Base-by-base conservation (phyloP, 2,797 vertebrate species). In the Pangasius sanitwongsei region DNA sequence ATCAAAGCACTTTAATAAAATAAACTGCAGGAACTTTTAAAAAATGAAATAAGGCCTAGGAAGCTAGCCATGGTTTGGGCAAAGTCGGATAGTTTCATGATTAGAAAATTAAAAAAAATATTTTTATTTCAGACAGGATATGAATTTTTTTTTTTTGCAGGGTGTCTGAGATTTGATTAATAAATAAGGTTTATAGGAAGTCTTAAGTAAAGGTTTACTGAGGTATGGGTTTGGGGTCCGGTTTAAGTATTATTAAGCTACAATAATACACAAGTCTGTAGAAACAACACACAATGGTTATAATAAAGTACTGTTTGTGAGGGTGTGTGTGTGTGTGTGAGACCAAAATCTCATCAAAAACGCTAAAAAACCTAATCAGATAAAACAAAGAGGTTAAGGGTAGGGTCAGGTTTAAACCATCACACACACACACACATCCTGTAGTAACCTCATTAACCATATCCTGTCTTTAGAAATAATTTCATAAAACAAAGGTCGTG, bases 391-490 rank as follows among this genome's bases (percentile, higher is more conserved):
- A 59, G 28, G 78, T 81, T 57, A 55, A 25, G n/a, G 18, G 23
- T 37, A 31, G 16, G n/a, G 77, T 80, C 50, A 1, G 3, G n/a
- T 34, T 55, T 55, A 77, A 28, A 77, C 50, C 28, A 7, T 44
- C 41, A 41, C 41, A 41, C 41, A 41, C 41, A 4, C 41, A 41
- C 13, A 3, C 18, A 23, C 75, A 72, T 25, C 12, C 0, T 9
- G 23, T 89, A 31, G 78, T 34, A 20, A 86, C 31, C 44, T 85
- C 67, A 53, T 16, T 44, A 88, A 63, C 48, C 75, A 85, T 81
- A 89, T 87, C 67, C 63, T 50, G 55, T 87, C 59, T 90, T 86
- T 63, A 78, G 81, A 87, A 86, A 92, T 85, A 72, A 87, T 87
- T 90, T 81, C 48, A 25, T 57, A 87, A 87, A 85, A 53, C 83